Conservation (phyloP, 2,888 invertebrate species). For the Lepidonotus clava region DNA sequence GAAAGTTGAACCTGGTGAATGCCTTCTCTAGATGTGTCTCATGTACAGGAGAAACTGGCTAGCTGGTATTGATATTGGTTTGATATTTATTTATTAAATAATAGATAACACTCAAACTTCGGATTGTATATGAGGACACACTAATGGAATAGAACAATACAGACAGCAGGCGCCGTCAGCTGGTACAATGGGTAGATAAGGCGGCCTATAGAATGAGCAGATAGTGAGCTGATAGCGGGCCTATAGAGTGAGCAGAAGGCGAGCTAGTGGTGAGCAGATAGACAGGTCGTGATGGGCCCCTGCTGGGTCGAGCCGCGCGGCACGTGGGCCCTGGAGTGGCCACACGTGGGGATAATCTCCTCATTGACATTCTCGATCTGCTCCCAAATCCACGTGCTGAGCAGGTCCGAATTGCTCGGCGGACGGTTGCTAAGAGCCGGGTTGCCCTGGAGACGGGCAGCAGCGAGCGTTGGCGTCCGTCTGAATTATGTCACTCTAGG, state of each 20-base stretch:
- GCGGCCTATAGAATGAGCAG: no score
- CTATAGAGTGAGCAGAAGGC: slow-evolving; percentile 5
- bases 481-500: slow-evolving; percentile 12
- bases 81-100: no score
- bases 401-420: slow-evolving; percentile 25
- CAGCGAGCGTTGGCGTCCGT: neutral
- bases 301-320: neutral
- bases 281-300: slow-evolving; percentile 7
- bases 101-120: no score
- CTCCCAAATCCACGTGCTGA: slow-evolving; percentile 20
- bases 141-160: no score
- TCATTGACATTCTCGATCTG: slow-evolving; percentile 47
- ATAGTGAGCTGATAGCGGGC: neutral
- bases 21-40: no score
- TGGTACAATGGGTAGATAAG: no score
- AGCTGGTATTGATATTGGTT: no score
- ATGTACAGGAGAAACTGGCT: no score
- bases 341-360: slow-evolving; percentile 40
- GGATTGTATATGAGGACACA: no score
- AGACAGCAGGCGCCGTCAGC: no score
- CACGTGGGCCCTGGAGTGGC: slow-evolving; percentile 13
- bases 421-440: neutral
- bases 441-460: neutral
- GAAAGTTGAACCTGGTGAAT: no score
- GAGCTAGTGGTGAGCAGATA: neutral